Evolutionary conservation across 2,113 vertebrate species (phyloP).

Genomic region (Spea bombifrons): DNA sequence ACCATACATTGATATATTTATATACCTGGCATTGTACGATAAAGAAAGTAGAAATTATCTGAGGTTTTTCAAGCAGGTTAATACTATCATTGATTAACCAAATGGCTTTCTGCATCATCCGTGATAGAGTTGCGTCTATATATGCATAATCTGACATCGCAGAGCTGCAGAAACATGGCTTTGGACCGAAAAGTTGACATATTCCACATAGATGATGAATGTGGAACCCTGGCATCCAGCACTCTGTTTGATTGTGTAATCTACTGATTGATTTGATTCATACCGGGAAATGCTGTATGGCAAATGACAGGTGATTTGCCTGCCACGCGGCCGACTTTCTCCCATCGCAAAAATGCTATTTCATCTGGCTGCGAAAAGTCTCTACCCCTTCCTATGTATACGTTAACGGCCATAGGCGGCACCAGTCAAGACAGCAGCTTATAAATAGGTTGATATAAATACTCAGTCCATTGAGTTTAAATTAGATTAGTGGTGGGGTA

Average conservation of each 20-base stretch:
- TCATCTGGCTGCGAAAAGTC: conserved; percentile 12
- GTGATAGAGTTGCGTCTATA: not conserved
- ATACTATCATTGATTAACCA: not conserved
- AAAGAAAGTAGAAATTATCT: no score
- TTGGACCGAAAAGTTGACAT: conserved; percentile 1
- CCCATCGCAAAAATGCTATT: conserved; percentile 13
- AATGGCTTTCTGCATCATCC: not conserved
- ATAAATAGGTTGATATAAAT: conserved; percentile 24
- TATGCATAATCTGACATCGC: conserved; percentile 17
- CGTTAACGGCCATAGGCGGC: not conserved
- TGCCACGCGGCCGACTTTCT: not conserved
- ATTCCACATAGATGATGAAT: conserved; percentile 39
- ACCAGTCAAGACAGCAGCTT: not conserved
- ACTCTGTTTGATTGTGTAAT: conserved; percentile 36
- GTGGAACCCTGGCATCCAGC: conserved; percentile 17
- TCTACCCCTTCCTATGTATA: conserved; percentile 4
- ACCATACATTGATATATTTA: no score
- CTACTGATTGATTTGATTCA: conserved; percentile 32
- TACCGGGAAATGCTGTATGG: conserved; percentile 16
- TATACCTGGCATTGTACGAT: no score
- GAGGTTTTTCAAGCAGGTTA: not conserved
- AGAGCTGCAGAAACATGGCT: not conserved
- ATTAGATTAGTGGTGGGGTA: conserved; percentile 1
- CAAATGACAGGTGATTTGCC: conserved; percentile 29
- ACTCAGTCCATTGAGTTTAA: conserved; percentile 1